These are phyloP conservation scores for Aleiodes sp. DNA, from an alignment of 1,140 invertebrate species.

Conservation along the genomic window DNA sequence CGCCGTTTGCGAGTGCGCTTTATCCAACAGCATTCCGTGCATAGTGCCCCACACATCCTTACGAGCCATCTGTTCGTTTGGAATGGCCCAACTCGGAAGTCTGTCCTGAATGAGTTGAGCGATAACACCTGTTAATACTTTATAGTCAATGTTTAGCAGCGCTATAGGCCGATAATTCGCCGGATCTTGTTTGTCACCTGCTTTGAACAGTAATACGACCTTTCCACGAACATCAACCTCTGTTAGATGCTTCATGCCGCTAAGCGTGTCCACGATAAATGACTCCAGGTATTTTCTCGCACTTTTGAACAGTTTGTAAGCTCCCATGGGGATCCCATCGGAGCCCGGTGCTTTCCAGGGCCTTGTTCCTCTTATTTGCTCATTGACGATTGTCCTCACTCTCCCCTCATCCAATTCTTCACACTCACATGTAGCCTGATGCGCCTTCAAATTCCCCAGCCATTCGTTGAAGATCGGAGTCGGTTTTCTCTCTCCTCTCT, in stretches of 20 bases:
- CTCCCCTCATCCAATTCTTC: neutral
- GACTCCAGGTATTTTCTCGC: conserved; percentile 19
- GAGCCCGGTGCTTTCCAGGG: conserved; percentile 33
- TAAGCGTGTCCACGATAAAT: neutral
- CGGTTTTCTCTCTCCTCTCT: neutral
- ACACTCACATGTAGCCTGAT: neutral
- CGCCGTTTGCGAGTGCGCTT: conserved; percentile 30
- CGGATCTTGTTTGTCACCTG: conserved; percentile 24
- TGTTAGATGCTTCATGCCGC: neutral
- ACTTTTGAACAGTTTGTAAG: conserved; percentile 28
- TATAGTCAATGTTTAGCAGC: conserved; percentile 40
- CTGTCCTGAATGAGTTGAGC: conserved; percentile 23
- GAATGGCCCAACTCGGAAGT: conserved; percentile 35
- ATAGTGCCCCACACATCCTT: conserved; percentile 40
- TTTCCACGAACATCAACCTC: conserved; percentile 26
- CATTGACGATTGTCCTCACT: neutral
- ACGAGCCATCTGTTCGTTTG: conserved; percentile 39
- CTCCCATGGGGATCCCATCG: conserved; percentile 21
- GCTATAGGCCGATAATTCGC: conserved; percentile 34
- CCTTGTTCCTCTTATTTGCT: neutral
- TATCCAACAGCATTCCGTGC: conserved; percentile 39
- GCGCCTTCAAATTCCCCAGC: neutral
- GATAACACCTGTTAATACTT: conserved; percentile 40
- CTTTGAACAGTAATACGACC: conserved; percentile 31
- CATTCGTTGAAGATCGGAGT: neutral